phyloP scores from a whole-genome alignment of 1,140 invertebrate genomes.

The Atopsyche davidsoni region DNA sequence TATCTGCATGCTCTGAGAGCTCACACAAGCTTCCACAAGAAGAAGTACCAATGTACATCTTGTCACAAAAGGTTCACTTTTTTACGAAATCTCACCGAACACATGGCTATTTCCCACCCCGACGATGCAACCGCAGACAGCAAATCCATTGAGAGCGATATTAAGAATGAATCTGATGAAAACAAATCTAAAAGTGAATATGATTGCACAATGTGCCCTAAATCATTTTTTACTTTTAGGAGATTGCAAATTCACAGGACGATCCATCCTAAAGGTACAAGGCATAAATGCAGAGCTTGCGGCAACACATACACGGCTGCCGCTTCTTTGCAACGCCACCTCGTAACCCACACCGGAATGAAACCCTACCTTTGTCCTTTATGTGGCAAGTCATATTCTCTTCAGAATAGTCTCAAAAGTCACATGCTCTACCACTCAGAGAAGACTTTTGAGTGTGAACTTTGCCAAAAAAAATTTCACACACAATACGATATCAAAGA shows the following conservation, averaged over 20 bases:
- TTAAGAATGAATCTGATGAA: background rate
- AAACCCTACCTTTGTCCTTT: slow-evolving; percentile 1
- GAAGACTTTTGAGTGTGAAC: background rate
- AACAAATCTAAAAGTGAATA: background rate
- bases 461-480: background rate
- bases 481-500: background rate
- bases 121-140: background rate
- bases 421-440: background rate
- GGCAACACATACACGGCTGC: slow-evolving; percentile 1
- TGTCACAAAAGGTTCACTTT: background rate
- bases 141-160: background rate
- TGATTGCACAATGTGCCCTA: background rate
- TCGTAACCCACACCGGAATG: background rate
- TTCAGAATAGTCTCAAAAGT: background rate
- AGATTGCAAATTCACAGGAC: background rate
- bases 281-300: background rate
- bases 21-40: background rate
- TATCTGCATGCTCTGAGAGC: background rate
- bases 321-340: background rate
- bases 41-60: background rate
- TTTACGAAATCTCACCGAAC: background rate
- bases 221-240: background rate
- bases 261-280: background rate
- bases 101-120: background rate
- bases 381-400: background rate